These are phyloP conservation scores for Micrastur ruficollis DNA, from an alignment of 2,797 vertebrate genomes.

Conservation along the genomic window DNA sequence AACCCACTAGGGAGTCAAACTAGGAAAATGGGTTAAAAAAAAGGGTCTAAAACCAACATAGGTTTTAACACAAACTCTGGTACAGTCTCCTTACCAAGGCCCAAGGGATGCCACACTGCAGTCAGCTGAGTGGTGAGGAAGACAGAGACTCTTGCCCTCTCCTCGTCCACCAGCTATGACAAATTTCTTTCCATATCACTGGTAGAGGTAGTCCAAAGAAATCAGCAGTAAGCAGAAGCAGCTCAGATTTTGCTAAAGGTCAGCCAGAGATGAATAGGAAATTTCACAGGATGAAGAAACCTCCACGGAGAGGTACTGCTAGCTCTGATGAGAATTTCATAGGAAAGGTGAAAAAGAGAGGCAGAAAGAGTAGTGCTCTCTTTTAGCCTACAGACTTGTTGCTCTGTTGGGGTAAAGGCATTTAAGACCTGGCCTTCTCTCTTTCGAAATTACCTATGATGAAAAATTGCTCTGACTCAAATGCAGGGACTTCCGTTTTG, in stretches of 20 bases:
- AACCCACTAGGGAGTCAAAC: neutral
- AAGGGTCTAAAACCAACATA: neutral
- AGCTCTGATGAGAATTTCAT: neutral
- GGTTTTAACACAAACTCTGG: neutral
- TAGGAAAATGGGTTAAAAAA: neutral
- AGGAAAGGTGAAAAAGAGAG: neutral
- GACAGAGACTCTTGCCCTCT: neutral
- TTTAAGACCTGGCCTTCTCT: neutral
- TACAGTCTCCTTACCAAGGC: neutral
- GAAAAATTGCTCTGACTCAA: neutral
- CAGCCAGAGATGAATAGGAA: neutral
- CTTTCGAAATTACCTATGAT: neutral
- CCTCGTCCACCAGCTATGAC: neutral
- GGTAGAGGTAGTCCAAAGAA: neutral
- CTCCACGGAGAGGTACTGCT: neutral
- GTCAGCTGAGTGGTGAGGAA: neutral
- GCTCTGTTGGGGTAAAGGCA: neutral
- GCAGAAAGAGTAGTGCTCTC: neutral
- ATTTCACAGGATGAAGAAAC: neutral
- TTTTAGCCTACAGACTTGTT: neutral
- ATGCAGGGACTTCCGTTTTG: neutral
- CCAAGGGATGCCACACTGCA: neutral
- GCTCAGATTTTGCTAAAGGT: neutral
- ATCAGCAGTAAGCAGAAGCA: neutral
- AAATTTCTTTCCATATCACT: neutral